Evolutionary conservation across 2,888 invertebrate species (phyloP), one percentile per base, ranked within the genome.

Genomic region (Iselma pallidipennis): DNA sequence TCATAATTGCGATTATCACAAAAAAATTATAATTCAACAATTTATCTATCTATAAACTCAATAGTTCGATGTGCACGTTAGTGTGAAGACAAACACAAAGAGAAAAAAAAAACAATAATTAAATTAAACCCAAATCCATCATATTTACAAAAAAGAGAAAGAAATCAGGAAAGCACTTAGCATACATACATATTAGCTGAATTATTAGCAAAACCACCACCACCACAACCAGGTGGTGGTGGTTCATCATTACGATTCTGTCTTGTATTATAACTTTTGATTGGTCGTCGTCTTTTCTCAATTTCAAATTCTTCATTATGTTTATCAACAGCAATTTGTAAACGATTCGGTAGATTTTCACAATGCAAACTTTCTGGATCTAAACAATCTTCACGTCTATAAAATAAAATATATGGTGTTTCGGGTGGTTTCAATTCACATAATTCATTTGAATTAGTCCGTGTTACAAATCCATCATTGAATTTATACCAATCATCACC

Each of bases 371-470:
- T 71, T 21, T 76, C 75, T 0, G 80, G 73, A 67, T 79, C 75
- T 49, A 67, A 29, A 62, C 77, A 59, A 69, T 82, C 77, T 48
- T 74, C 63, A 74, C 83, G 85, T 52, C 81, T 80, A 76, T 95
- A 95, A 75, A 95, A 91, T 45, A 95, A 82, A 63, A 95, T 90
- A 76, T 95, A 95, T 0, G 94, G 92, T 0, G 94, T 94, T 76
- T 91, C 90, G 12, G 90, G 89, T 2, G 89, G 87, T 66, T 86
- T 85, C 6, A 91, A 83, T 23, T 82, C 82, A 69, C 87, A 87
- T 49, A 92, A 82, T 57, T 89, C 87, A 1, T 84, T 82, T 6
- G 88, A 84, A 7, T 86, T 84, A 12, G 87, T 85, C 42, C 81
- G 78, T 1, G 86, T 85, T 1, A 95, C 92, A n/a, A 85, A 82